Evolutionary conservation across 2,113 vertebrate species (phyloP), one percentile per base, ranked within the genome.

Genomic region (Sardina pilchardus): DNA sequence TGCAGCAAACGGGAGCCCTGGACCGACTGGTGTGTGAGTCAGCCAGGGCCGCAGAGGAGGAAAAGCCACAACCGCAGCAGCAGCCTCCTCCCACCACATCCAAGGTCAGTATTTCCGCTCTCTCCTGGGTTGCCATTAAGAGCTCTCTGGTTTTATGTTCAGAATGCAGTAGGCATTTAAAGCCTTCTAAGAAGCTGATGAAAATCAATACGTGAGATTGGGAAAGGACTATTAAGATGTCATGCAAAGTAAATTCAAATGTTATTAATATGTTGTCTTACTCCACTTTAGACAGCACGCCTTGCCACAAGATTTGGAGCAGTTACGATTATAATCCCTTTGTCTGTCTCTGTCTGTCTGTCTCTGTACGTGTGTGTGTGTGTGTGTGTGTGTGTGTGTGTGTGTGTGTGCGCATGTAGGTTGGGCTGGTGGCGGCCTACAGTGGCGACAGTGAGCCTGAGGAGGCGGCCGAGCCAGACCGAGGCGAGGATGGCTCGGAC

Each of bases 401-500:
- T 48, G 21, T 24, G 43, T 85, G 53, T 67, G 53, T 84, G 9
- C 71, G 59, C 0, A 14, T 82, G 82, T 88, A 99, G 97, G 95
- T 95, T 89, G 98, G 96, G 39, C 95, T 99, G 0, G 98, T 99
- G 91, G 98, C 97, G 42, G 98, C 98, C 12, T 99, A 99, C 91
- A 99, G 97, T 26, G 98, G 98, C 2, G 98, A 99, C 88, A 99
- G 98, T 0, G 98, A 99, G 90, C 97, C 98, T 0, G 98, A 99
- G 81, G 98, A 99, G 63, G 95, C 82, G 1, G 86, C 95, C 50
- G 94, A 97, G 4, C 89, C 94, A 14, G 96, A 97, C 26, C 93
- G 94, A 82, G 92, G 95, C 12, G 97, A 97, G 10, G 95, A 95
- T 10, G 92, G 93, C 78, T 96, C 96, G 75, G 97, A 99, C 88